A percentile compares a stretch with the other conserved stretches of the same genome.
These are phyloP conservation scores for Philotrypesis tridentata DNA, from an alignment of 1,140 invertebrate species.

Conservation along the genomic window DNA sequence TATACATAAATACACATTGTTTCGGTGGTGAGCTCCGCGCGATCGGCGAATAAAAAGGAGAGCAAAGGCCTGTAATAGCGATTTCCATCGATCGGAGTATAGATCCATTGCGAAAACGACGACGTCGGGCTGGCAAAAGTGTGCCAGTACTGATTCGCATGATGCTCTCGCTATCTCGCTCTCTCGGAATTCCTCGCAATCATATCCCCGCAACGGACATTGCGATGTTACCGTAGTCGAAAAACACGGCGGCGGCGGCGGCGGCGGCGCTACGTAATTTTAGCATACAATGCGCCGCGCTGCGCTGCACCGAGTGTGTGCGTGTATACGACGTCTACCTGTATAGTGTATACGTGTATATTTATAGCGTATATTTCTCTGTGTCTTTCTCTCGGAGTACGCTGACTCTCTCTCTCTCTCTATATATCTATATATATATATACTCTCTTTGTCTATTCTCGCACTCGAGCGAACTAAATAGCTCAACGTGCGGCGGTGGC, in stretches of 20 bases:
- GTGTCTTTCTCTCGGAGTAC: too few relatives aligned
- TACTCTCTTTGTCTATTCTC: constrained; percentile 10
- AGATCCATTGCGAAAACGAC: constrained; percentile 16
- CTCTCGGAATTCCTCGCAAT: constrained; percentile 24
- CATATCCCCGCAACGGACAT: constrained; percentile 35
- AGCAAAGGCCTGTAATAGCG: not conserved
- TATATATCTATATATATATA: too few relatives aligned
- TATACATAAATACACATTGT: too few relatives aligned
- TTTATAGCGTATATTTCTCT: too few relatives aligned
- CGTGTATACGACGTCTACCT: too few relatives aligned
- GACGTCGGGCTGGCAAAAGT: not conserved
- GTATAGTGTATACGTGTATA: too few relatives aligned
- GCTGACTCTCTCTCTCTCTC: too few relatives aligned
- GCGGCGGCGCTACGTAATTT: constrained; percentile 6
- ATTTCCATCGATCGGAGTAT: constrained; percentile 17
- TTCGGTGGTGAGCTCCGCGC: too few relatives aligned
- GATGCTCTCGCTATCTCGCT: not conserved
- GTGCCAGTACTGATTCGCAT: not conserved
- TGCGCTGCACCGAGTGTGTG: not conserved
- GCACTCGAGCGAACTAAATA: constrained; percentile 11
- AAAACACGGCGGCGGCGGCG: not conserved
- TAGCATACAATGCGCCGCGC: not conserved
- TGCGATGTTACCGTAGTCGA: constrained; percentile 28
- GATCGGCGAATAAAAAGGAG: not conserved
- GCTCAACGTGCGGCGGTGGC: not conserved